Evolutionary conservation across 53 echinoderm and acorn worm genomes (phyloP).

Genomic region (Holothuria scabra): DNA sequence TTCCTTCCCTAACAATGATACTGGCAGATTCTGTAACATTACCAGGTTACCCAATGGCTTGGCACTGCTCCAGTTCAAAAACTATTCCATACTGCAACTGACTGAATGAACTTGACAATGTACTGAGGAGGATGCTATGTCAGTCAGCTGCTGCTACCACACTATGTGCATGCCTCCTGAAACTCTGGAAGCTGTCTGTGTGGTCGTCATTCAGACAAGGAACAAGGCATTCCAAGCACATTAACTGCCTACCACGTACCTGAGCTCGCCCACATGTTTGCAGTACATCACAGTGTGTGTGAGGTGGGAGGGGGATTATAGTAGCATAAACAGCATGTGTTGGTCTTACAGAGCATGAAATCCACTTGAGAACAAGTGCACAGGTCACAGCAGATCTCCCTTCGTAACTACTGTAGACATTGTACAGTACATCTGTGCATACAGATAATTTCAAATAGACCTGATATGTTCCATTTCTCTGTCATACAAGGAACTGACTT

Average conservation of each 20-base stretch:
- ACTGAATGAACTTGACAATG: conserved; percentile 1
- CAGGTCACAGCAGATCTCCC: no score
- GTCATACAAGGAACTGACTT: no score
- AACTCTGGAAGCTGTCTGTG: conserved; percentile 27
- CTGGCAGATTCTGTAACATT: conserved; percentile 21
- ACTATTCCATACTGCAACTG: neutral
- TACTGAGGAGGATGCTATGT: neutral
- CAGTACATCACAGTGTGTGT: conserved; percentile 26
- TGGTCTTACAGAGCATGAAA: neutral
- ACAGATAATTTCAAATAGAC: no score
- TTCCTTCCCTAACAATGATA: neutral
- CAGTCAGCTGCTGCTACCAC: conserved; percentile 17
- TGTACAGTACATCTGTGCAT: no score
- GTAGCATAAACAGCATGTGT: neutral
- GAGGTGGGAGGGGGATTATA: conserved; percentile 28
- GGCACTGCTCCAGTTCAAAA: conserved; percentile 34
- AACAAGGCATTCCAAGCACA: conserved; percentile 44
- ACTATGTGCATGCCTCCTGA: conserved; percentile 12
- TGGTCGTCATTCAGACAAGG: conserved; percentile 32
- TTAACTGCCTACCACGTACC: conserved; percentile 17
- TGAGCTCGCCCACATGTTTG: conserved; percentile 35
- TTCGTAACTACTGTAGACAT: no score
- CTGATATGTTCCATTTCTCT: no score
- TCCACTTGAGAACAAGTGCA: no score
- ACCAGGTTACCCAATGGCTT: conserved; percentile 7